Evolutionary conservation across 2,888 invertebrate species (phyloP).

Genomic region (Plebejus anna): DNA sequence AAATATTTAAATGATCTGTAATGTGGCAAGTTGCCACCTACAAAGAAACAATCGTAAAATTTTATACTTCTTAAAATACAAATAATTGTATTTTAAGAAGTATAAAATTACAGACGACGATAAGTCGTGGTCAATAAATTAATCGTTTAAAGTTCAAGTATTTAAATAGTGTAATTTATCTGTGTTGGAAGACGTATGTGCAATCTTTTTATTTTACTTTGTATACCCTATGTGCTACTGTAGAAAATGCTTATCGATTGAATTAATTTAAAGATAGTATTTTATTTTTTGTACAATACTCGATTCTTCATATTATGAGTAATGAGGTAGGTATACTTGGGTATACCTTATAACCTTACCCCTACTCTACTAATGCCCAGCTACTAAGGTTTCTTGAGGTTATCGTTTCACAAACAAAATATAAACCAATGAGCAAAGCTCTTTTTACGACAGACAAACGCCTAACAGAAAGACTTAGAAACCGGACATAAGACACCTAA

Average conservation of each 20-base stretch:
- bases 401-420: too few species aligned
- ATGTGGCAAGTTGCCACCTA: constrained; percentile 11
- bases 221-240: not conserved
- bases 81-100: too few species aligned
- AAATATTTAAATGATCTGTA: constrained; percentile 19
- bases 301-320: too few species aligned
- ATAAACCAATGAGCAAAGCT: too few species aligned
- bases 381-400: too few species aligned
- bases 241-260: not conserved
- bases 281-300: not conserved
- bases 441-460: too few species aligned
- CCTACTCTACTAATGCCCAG: too few species aligned
- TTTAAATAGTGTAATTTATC: constrained; percentile 27
- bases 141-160: constrained; percentile 26
- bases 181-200: not conserved
- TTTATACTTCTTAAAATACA: constrained; percentile 21
- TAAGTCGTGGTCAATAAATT: constrained; percentile 20
- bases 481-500: too few species aligned
- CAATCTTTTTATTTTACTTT: not conserved
- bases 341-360: too few species aligned
- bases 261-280: not conserved
- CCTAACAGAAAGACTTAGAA: too few species aligned
- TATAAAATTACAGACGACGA: too few species aligned
- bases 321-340: too few species aligned
- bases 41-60: constrained; percentile 15